Conservation (phyloP, 2,888 invertebrate genomes). For the Cataglyphis livida region DNA sequence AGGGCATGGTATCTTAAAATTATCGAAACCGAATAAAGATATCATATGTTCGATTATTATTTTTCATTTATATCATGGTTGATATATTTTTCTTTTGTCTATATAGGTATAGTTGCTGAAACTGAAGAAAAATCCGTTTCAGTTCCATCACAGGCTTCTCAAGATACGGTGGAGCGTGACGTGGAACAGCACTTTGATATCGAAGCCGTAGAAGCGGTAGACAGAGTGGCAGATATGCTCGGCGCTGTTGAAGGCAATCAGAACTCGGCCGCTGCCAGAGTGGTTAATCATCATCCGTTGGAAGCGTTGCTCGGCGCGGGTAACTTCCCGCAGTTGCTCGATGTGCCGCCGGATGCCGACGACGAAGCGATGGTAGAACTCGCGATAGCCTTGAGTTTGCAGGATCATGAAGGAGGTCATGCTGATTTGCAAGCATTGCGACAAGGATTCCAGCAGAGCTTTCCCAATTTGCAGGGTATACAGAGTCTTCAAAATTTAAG, state of each 20-base stretch:
- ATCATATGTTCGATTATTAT: not conserved
- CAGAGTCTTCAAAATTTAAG: slow-evolving; percentile 86
- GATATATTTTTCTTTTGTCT: not conserved
- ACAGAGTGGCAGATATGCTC: slow-evolving; percentile 88
- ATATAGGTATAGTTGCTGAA: slow-evolving; percentile 61
- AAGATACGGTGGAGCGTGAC: slow-evolving; percentile 86
- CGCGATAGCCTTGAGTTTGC: slow-evolving; percentile 97
- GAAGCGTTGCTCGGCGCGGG: slow-evolving; percentile 86
- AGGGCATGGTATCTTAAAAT: not conserved
- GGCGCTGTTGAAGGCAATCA: slow-evolving; percentile 86
- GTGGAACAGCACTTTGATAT: slow-evolving; percentile 88
- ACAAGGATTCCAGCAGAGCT: slow-evolving; percentile 83
- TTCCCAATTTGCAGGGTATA: slow-evolving; percentile 82
- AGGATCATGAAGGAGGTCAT: slow-evolving; percentile 89
- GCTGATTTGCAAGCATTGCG: slow-evolving; percentile 87
- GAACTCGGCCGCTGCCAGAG: slow-evolving; percentile 69
- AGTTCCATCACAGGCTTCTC: slow-evolving; percentile 80
- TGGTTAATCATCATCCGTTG: slow-evolving; percentile 81
- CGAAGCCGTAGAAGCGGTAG: slow-evolving; percentile 86
- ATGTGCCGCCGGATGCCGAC: slow-evolving; percentile 97
- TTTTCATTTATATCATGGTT: slow-evolving; percentile 1
- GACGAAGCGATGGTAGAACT: slow-evolving; percentile 99
- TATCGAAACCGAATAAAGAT: not conserved
- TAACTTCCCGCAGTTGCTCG: slow-evolving; percentile 92
- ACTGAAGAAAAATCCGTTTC: slow-evolving; percentile 82